Evolutionary conservation across 2,888 invertebrate species (phyloP), one percentile per base, ranked within the genome.

Genomic region (Temnothorax ravouxi): DNA sequence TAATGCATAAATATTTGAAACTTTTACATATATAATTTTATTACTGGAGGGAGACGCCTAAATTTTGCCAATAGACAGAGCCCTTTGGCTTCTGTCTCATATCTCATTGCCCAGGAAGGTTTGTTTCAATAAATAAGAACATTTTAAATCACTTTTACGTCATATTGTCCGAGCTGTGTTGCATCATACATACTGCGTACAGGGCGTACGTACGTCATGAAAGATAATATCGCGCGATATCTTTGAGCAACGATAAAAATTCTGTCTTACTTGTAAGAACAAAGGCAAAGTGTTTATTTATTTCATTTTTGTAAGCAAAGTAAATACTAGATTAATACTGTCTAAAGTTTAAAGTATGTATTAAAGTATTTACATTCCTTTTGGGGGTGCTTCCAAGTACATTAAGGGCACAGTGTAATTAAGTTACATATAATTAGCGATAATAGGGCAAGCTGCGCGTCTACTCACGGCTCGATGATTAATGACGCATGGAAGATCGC

Each of bases 341-440:
- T 34, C 5, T 6, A 34, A 34, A 34, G 41, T 41, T 11, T 41
- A 41, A 41, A 41, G 41, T 9, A 9, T 41, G 41, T 41, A 11
- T 9, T 29, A 29, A 29, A 29, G 29, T 0, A 29, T 9, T 41
- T 2, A 8, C 2, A 41, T 2, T 41, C 41, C 41, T 8, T 9
- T 41, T 9, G 41, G 9, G 11, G 9, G 11, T 41, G 41, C 8
- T 41, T 41, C 41, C 2, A 25, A 3, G 34, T 25, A 52, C 25
- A 9, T 15, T 56, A 41, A 66, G 44, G 44, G 54, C 13, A 44
- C 2, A 13, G 11, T 41, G 11, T 41, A 74, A 56, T n/a, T 56
- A 44, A 29, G 29, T 56, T 67, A n/a, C n/a, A n/a, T n/a, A 56
- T 56, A 69, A 61, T 77, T 69, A 77, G 44, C 61, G 15, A 61